Base-by-base conservation (phyloP, 2,888 invertebrate genomes). In the Nomada ferruginata region DNA sequence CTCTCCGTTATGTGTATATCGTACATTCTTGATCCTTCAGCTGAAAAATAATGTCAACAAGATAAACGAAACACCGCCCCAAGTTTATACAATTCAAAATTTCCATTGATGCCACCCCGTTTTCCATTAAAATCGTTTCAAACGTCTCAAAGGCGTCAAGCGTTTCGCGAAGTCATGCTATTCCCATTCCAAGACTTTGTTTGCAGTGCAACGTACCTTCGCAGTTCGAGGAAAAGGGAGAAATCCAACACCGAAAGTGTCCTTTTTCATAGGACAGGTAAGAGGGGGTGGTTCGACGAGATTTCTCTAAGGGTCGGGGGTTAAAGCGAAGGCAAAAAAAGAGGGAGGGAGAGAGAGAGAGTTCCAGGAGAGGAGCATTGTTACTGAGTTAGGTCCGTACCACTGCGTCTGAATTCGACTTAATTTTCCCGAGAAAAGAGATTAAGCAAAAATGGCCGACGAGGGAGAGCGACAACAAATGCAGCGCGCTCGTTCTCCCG, bases 341-440 rank as follows among this genome's bases (percentile, higher is more conserved):
- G 42, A 10, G 42, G n/a, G 57, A 26, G 11, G 4, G 55, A 23
- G 53, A 23, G 65, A 60, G 70, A 61, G 65, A 63, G 52, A 13
- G 23, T 2, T 13, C 10, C 23, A 7, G 10, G 23, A 20, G 60
- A 13, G 59, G 87, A 13, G n/a, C 84, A 91, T 91, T 91, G 91
- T 91, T 87, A 86, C 79, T 82, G 85, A 84, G 84, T 91, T 91
- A 90, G 86, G 78, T 86, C 82, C 91, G 86, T 89, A 55, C 85
- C 85, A 77, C 78, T 89, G 90, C 81, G 52, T 72, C 73, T 87
- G 90, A 91, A 91, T 91, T 90, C 89, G 83, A 83, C 87, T 88
- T 89, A 90, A 90, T 91, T 91, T 91, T 88, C 89, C 85, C 82
- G 85, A 84, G 89, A 91, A 89, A 88, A 87, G 85, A 89, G 89